Conservation (phyloP, 2,797 vertebrate genomes). For the Lutjanus campechanus region DNA sequence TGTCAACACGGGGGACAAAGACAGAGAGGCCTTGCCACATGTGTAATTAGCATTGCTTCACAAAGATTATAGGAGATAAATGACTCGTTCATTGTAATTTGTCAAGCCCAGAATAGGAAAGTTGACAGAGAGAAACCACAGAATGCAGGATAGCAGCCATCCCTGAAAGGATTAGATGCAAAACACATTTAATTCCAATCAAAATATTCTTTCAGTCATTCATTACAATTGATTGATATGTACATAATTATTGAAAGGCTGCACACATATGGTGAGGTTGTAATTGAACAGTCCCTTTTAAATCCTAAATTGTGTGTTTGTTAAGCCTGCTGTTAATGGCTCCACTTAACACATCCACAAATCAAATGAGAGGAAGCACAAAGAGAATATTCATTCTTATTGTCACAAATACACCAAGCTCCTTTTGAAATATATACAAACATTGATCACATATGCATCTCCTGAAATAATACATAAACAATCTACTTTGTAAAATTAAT, state of each 20-base stretch:
- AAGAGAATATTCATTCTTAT: constrained; percentile 35
- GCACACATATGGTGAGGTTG: constrained; percentile 46
- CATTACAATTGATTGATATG: constrained; percentile 72
- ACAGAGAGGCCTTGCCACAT: constrained; percentile 72
- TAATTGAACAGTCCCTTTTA: constrained; percentile 47
- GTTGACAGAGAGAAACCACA: constrained; percentile 64
- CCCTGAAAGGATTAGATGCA: constrained; percentile 58
- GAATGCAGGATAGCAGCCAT: constrained; percentile 56
- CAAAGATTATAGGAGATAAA: constrained; percentile 77
- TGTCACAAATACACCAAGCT: constrained; percentile 50
- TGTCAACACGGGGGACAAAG: constrained; percentile 68
- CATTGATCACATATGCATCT: constrained; percentile 53
- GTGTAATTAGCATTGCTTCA: constrained; percentile 80
- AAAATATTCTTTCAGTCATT: constrained; percentile 75
- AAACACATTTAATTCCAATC: constrained; percentile 78
- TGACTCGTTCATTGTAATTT: constrained; percentile 71
- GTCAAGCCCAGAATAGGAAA: constrained; percentile 66
- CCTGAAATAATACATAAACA: constrained; percentile 54
- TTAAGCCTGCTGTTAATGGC: constrained; percentile 22
- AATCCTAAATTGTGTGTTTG: constrained; percentile 21
- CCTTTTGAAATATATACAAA: constrained; percentile 65
- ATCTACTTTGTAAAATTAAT: constrained; percentile 55
- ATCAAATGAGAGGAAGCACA: constrained; percentile 44
- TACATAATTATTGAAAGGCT: constrained; percentile 63
- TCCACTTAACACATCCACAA: constrained; percentile 30